Base-by-base conservation (phyloP, 2,797 vertebrate genomes). In the Ctenopoma kingsleyae region DNA sequence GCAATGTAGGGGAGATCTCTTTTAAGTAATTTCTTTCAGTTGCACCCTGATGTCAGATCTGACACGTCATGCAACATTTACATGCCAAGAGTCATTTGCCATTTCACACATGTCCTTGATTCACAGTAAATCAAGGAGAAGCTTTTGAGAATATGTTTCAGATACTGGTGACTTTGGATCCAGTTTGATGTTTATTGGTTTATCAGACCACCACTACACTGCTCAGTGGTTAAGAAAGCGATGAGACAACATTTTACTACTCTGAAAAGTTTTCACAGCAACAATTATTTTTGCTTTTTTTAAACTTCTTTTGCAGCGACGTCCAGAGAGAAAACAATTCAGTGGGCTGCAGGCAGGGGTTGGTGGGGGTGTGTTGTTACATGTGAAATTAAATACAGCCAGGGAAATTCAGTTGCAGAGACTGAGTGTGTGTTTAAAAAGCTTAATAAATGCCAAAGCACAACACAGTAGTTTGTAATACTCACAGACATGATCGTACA, bases 11-110 rank as follows among this genome's bases (percentile, higher is more conserved):
- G 17, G 54, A 50, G 20, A 15, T 51, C 1, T 17, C 8, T 53
- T 44, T 52, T 3, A 23, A 27, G 35, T 35, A 5, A 6, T 30
- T 30, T 7, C 7, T 6, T 64, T 32, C 35, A n/a, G 23, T 9
- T 25, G 57, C n/a, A 20, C 58, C 41, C 30, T 32, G 25, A 55
- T 67, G 57, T 32, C 38, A 44, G 7, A 8, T 53, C 27, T 30
- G 27, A 30, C 12, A 47, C 38, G 32, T 57, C 19, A 27, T 22
- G 16, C 32, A 25, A 43, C 22, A 43, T 54, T 23, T 17, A 17
- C 16, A 40, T 30, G 27, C 27, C 35, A 5, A 46, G 8, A 32
- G n/a, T 58, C 22, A 19, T 25, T 19, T n/a, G 3, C 2, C 6
- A 36, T 2, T 20, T 20, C 3, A 8, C 12, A 49, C 48, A 50